Evolutionary conservation across 2,888 invertebrate species (phyloP), one percentile per base, ranked within the genome.

Genomic region (Nysson spinosus): DNA sequence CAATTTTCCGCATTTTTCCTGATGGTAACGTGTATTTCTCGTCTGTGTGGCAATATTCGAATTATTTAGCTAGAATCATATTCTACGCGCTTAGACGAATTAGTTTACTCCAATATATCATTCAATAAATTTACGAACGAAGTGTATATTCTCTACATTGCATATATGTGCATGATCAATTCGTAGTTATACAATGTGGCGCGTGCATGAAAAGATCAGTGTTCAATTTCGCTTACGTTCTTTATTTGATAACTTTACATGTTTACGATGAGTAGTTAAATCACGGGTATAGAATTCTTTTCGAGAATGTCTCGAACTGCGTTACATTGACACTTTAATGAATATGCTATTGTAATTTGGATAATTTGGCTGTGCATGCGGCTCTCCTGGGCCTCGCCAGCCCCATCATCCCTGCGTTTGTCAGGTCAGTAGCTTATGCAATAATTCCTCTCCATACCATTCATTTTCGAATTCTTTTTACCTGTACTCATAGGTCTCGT

Each of bases 341-440:
- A 79, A 77, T 81, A 72, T 78, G 65, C 72, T 81, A 75, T 78
- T 83, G 77, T 85, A 80, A 84, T 73, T 81, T 79, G 74, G 50
- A 78, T 80, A 81, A 83, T 87, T 88, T 86, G 89, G 88, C 88
- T 89, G 88, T 90, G 90, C 90, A 90, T 90, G 90, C 89, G 89
- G 89, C 89, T 89, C 89, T 83, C 88, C 89, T 83, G 90, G 89
- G 87, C 88, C 89, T 86, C 79, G 80, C 80, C 86, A 86, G 83
- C 86, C 88, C 88, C 85, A 86, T 85, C 83, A 86, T 83, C 85
- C 85, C 81, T 84, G 83, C 84, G 82, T 86, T 87, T 88, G 88
- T 88, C 88, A 89, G 89, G 88, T 86, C 80, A 86, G 85, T 87
- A 81, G 73, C 47, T 74, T 73, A 68, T 64, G 60, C 19, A 43